Evolutionary conservation across 1,140 invertebrate species (phyloP).

Genomic region (Araneus ventricosus): DNA sequence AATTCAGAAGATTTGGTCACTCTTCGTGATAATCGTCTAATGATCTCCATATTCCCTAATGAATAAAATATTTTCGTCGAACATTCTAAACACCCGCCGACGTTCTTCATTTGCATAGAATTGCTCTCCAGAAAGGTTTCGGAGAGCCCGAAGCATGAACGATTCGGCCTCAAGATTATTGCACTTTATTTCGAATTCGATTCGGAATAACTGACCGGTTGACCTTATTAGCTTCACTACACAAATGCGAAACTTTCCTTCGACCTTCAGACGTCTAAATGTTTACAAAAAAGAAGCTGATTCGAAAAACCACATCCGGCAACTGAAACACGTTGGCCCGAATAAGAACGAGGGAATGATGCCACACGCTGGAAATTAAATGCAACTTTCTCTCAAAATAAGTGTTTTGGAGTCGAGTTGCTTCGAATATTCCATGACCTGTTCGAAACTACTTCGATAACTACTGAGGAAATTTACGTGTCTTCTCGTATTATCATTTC

Average conservation of each 20-base stretch:
- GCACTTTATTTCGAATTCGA: slow-evolving; percentile 53
- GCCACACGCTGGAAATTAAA: background rate
- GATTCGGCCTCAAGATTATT: slow-evolving; percentile 25
- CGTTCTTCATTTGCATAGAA: background rate
- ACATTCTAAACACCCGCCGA: no score
- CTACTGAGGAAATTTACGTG: no score
- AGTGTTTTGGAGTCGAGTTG: background rate
- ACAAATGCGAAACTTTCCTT: slow-evolving; percentile 6
- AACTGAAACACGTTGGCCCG: background rate
- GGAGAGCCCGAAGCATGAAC: background rate
- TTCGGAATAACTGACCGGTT: slow-evolving; percentile 49
- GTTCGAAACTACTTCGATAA: no score
- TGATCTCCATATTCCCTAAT: no score
- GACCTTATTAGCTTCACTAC: slow-evolving; percentile 19
- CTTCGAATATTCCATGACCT: no score
- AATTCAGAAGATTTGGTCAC: no score
- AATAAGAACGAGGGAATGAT: background rate
- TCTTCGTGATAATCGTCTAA: no score
- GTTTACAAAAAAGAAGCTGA: background rate
- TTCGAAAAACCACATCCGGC: slow-evolving; percentile 36
- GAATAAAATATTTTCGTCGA: no score
- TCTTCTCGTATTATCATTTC: no score
- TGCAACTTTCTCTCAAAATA: background rate
- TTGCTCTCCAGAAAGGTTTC: background rate
- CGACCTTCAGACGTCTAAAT: slow-evolving; percentile 30